A percentile compares a stretch with the other conserved stretches of the same genome.
These are phyloP conservation scores for Euzetes globulus DNA, from an alignment of 2,888 invertebrate species.

Conservation along the genomic window DNA sequence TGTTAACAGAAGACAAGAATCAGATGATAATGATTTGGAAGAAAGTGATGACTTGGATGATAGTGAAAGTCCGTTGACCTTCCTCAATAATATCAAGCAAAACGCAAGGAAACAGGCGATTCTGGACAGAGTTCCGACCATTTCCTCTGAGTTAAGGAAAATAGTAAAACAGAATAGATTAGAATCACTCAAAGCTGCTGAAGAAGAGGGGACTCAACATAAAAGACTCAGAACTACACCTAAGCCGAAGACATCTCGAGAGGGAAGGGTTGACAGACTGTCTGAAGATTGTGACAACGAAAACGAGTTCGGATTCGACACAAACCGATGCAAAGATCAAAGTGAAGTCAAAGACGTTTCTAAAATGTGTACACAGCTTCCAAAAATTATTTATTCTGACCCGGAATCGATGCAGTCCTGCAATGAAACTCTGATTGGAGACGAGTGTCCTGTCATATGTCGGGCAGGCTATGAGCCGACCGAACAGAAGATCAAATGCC, in stretches of 20 bases:
- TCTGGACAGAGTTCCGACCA: neutral
- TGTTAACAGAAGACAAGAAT: neutral
- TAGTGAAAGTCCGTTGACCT: neutral
- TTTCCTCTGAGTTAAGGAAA: neutral
- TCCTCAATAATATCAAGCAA: neutral
- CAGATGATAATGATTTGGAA: neutral
- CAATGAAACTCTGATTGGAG: neutral
- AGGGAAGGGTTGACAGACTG: neutral
- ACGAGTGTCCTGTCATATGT: constrained; percentile 12
- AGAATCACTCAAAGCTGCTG: neutral
- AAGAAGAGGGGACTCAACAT: neutral
- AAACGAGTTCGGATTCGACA: neutral
- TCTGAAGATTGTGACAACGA: neutral
- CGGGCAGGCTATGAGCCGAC: constrained; percentile 24
- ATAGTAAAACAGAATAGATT: neutral
- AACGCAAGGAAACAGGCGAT: neutral
- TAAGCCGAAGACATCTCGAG: neutral
- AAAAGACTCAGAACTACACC: neutral
- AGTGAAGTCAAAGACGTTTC: neutral
- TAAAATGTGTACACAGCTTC: neutral
- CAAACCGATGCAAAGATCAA: neutral
- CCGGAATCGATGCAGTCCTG: neutral
- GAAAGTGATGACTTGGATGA: neutral
- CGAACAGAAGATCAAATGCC: neutral
- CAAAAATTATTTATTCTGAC: constrained; percentile 4